These are phyloP conservation scores for Zaprionus davidi DNA, from an alignment of 1,140 invertebrate species.

Conservation along the genomic window DNA sequence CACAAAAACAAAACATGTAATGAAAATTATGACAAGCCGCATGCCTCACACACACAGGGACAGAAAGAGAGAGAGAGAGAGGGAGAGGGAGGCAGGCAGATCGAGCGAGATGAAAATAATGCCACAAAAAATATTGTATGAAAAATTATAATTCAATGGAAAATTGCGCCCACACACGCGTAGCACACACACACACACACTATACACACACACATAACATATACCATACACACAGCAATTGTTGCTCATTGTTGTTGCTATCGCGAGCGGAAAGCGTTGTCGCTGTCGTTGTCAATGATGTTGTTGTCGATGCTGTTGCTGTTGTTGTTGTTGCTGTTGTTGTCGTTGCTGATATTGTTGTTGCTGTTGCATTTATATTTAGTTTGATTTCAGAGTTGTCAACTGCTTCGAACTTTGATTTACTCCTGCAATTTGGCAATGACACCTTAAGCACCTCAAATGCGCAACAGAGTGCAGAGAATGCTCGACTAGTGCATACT, in stretches of 20 bases:
- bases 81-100: neutral
- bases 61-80: neutral
- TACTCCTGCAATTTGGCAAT: slow-evolving; percentile 6
- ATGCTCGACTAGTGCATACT: neutral
- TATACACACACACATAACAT: neutral
- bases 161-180: slow-evolving; percentile 82
- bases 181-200: slow-evolving; percentile 36
- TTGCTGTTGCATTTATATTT: slow-evolving; percentile 1
- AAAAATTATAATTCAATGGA: slow-evolving; percentile 82
- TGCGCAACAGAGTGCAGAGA: neutral
- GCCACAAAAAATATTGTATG: slow-evolving; percentile 39
- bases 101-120: slow-evolving; percentile 26
- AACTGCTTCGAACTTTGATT: slow-evolving; percentile 33
- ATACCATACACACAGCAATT: slow-evolving; percentile 43
- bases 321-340: slow-evolving; percentile 33
- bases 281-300: slow-evolving; percentile 46
- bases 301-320: slow-evolving; percentile 29
- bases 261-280: slow-evolving; percentile 76
- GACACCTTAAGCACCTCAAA: slow-evolving; percentile 26
- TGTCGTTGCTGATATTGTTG: slow-evolving; percentile 21
- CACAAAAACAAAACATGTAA: slow-evolving; percentile 67
- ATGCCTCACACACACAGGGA: slow-evolving; percentile 20
- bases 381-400: slow-evolving; percentile 25
- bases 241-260: slow-evolving; percentile 55
- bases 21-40: slow-evolving; percentile 82